Evolutionary conservation across 2,113 vertebrate species (phyloP).

Genomic region (Baryphthengus martii): DNA sequence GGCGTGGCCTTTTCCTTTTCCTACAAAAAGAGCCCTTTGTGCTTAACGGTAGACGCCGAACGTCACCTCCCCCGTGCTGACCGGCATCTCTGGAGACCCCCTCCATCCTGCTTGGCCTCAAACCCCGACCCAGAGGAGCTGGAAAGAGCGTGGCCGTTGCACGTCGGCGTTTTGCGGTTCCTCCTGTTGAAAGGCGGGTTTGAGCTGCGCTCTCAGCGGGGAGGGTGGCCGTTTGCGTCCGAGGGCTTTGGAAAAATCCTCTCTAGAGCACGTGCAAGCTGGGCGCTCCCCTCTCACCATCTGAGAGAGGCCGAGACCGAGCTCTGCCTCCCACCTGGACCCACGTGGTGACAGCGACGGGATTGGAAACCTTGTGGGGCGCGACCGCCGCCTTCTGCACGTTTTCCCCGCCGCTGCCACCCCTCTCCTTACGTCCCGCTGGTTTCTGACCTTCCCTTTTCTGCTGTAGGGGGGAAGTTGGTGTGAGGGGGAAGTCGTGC

Average conservation of each 20-base stretch:
- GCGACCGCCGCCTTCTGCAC: accelerated
- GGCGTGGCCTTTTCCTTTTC: accelerated
- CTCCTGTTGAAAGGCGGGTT: not conserved
- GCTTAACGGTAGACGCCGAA: accelerated
- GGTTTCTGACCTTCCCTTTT: not conserved
- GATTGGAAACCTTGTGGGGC: not conserved
- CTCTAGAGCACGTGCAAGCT: accelerated
- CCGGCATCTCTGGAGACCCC: accelerated
- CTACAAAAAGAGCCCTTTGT: accelerated
- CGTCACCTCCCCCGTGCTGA: accelerated
- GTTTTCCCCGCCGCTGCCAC: too few relatives aligned
- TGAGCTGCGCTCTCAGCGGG: not conserved
- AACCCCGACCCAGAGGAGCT: not conserved
- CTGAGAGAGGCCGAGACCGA: not conserved
- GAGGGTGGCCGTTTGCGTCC: too few relatives aligned
- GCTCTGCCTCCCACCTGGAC: not conserved
- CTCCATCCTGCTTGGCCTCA: not conserved
- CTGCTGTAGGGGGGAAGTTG: not conserved
- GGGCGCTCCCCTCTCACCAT: not conserved
- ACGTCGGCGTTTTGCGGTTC: not conserved
- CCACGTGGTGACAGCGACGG: accelerated
- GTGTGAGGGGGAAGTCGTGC: not conserved
- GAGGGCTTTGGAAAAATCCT: not conserved
- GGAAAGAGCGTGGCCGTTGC: not conserved
- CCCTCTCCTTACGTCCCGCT: not conserved